Base-by-base conservation (phyloP, 2,113 vertebrate genomes). In the Synodontis membranacea region DNA sequence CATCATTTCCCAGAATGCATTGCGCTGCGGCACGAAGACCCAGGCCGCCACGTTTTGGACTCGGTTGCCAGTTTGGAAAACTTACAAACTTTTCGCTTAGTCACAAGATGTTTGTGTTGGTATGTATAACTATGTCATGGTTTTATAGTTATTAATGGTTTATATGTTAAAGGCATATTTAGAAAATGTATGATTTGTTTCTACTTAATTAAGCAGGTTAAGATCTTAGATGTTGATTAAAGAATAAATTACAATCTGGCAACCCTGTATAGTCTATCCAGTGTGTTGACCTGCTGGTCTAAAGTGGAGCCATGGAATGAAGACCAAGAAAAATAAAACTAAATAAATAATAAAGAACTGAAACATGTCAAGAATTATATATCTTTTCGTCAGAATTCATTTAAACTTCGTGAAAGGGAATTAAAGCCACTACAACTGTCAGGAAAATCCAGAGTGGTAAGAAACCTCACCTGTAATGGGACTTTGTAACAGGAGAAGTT, bases 1-100 rank as follows among this genome's bases (percentile, higher is more conserved):
- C 34, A 21, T 31, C 28, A 60, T 44, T 75, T 56, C 83, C 83
- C 83, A 84, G 50, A 60, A 44, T 84, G 52, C 66, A 10, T 58
- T 39, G 62, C 1, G 62, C 19, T 48, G 15, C 9, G 0, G 42
- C 62, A 23, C 21, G 17, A 15, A 23, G 17, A 14, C 80, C 5
- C 10, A 23, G 70, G 23, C 21, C 37, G 37, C 39, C 15, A 46
- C 31, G 28, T 76, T 76, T 74, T 76, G 1, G 6, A 50, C 4
- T 3, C 25, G 42, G 44, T 76, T 62, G 14, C 80, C 58, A 74
- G 42, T 19, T 66, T 64, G 7, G 3, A 25, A 1, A 8, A 0
- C 4, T 23, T 42, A 4, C 37, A 2, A 1, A 0, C 19, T 8
- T 9, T 70, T 39, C 3, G 34, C 17, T 3, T 25, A 11, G 0